Conservation (phyloP, 2,113 vertebrate genomes). For the Archocentrus centrarchus region DNA sequence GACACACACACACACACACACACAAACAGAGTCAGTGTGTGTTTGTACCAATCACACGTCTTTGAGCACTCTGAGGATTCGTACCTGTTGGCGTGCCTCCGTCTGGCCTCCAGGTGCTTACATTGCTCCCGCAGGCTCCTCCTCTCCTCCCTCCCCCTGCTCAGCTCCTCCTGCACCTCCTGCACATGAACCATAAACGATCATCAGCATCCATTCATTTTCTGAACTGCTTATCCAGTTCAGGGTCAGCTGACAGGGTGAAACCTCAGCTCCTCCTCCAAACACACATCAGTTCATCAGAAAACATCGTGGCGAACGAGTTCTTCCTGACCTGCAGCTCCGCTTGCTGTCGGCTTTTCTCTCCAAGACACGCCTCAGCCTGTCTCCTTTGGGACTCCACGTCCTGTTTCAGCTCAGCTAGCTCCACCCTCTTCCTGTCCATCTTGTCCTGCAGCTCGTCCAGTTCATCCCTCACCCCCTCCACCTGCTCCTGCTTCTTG, state of each 20-base stretch:
- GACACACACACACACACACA: constrained; percentile 12
- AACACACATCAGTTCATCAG: not conserved
- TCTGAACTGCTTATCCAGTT: not conserved
- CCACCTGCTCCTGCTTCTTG: not conserved
- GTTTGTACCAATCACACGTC: not conserved
- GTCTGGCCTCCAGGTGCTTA: constrained; percentile 53
- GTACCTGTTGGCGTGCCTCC: constrained; percentile 50
- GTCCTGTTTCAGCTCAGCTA: constrained; percentile 22
- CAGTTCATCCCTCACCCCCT: not conserved
- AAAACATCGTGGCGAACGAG: not conserved
- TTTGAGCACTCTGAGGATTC: not conserved
- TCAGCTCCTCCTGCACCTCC: constrained; percentile 42
- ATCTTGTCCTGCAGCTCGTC: not conserved
- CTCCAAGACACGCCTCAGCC: not conserved
- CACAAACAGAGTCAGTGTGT: not conserved
- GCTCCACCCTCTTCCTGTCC: not conserved
- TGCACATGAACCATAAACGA: not conserved
- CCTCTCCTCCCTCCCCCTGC: constrained; percentile 40
- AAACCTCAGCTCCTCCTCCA: not conserved
- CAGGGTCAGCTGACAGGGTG: not conserved
- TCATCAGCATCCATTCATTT: not conserved
- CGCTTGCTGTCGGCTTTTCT: not conserved
- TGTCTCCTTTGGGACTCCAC: not conserved
- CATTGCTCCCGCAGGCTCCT: constrained; percentile 42
- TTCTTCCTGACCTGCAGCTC: constrained; percentile 35